These are phyloP conservation scores for Trachythela sp. DNA, from an alignment of 64 coral and sea anemone genomes.

Conservation along the genomic window DNA sequence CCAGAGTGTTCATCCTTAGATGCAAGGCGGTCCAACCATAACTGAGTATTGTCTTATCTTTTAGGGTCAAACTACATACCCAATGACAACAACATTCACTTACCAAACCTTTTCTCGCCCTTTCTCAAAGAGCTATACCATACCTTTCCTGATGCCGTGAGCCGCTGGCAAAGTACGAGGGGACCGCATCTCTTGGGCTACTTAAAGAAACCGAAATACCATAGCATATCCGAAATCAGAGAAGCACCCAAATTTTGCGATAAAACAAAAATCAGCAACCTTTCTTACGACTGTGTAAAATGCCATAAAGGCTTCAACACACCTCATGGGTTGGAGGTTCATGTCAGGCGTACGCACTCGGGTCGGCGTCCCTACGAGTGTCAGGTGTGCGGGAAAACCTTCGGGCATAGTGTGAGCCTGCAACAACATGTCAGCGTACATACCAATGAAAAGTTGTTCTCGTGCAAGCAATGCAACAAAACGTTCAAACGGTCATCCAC, in stretches of 20 bases:
- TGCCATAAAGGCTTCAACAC: constrained; percentile 70
- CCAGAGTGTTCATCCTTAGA: no score
- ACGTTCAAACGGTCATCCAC: constrained; percentile 68
- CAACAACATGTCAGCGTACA: constrained; percentile 59
- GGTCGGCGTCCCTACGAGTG: constrained; percentile 54
- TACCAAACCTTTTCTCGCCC: constrained; percentile 1
- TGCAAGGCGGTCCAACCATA: no score
- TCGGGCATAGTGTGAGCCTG: constrained; percentile 64
- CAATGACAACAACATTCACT: background rate
- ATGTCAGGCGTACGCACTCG: constrained; percentile 56
- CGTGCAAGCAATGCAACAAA: constrained; percentile 64
- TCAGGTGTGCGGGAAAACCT: constrained; percentile 56
- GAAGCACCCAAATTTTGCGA: background rate
- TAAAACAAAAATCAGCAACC: background rate
- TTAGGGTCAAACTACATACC: no score
- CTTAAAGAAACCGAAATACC: background rate
- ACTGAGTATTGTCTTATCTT: no score
- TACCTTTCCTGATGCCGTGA: background rate
- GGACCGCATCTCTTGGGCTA: background rate
- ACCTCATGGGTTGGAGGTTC: constrained; percentile 63
- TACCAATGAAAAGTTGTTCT: constrained; percentile 51
- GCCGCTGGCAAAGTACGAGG: background rate
- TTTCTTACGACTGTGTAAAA: constrained; percentile 47
- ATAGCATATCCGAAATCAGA: background rate
- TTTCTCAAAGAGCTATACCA: background rate